Conservation (phyloP, 2,797 vertebrate genomes). For the Bovichtus variegatus region DNA sequence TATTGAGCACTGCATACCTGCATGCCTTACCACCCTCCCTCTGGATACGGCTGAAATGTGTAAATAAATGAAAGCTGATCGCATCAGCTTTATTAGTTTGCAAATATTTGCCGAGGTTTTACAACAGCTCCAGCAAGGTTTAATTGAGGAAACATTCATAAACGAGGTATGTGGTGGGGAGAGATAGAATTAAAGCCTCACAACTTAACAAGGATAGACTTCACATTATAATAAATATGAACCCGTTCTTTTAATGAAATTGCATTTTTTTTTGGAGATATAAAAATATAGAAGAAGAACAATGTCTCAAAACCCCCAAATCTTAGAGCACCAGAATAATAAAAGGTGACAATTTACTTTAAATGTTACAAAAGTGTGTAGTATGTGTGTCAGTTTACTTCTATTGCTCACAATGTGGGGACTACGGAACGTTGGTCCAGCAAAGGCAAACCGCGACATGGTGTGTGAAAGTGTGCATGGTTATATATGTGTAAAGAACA, state of each 20-base stretch:
- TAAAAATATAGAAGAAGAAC: not conserved
- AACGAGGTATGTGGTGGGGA: constrained; percentile 21
- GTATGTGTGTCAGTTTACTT: not conserved
- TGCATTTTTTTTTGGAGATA: not conserved
- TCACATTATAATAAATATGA: not conserved
- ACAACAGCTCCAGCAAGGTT: constrained; percentile 26
- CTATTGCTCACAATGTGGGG: not conserved
- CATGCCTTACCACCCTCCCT: not conserved
- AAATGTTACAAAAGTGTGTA: not conserved
- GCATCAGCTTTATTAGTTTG: constrained; percentile 24
- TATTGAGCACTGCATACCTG: constrained; percentile 52
- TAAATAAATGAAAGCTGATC: constrained; percentile 51
- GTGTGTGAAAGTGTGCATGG: not conserved
- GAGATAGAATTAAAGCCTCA: constrained; percentile 1
- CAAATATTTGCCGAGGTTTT: constrained; percentile 28
- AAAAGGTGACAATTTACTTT: not conserved
- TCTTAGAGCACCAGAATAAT: not conserved
- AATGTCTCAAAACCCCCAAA: not conserved
- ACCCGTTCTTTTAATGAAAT: not conserved
- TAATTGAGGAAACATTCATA: constrained; percentile 24
- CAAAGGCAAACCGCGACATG: not conserved
- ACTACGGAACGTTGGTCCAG: not conserved
- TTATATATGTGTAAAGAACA: not conserved
- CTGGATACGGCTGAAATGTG: constrained; percentile 29
- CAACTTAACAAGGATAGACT: not conserved